These are phyloP conservation scores for Brachirus orientalis DNA, from an alignment of 2,113 vertebrate species.

Conservation along the genomic window DNA sequence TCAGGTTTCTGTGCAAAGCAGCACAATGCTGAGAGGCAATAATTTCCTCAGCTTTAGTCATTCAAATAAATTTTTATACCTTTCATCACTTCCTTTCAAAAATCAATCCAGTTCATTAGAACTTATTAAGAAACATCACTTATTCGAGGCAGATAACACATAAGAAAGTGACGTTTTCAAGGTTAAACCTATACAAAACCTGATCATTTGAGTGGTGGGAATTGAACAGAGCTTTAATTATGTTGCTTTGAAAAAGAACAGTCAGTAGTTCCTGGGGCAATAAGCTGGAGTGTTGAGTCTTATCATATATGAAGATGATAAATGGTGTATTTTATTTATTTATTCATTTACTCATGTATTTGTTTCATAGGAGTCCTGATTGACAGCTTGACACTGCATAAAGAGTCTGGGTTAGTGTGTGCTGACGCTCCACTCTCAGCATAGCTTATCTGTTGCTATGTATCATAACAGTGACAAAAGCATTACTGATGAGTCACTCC, in stretches of 20 bases:
- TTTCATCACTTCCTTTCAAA: constrained; percentile 1
- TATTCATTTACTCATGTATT: too few relatives aligned
- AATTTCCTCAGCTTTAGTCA: neutral
- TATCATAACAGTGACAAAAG: constrained; percentile 55
- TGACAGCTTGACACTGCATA: constrained; percentile 1
- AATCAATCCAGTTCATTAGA: constrained; percentile 2
- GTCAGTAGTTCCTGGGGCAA: neutral
- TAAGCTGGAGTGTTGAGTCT: neutral
- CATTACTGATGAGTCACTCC: constrained; percentile 51
- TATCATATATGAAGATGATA: constrained; percentile 1
- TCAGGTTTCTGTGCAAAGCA: neutral
- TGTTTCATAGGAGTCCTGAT: constrained; percentile 1
- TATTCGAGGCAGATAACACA: neutral
- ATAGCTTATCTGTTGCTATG: constrained; percentile 35
- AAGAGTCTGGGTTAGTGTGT: neutral
- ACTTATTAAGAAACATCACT: constrained; percentile 7
- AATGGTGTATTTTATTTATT: constrained; percentile 16
- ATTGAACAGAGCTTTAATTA: constrained; percentile 27
- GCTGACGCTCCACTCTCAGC: constrained; percentile 30
- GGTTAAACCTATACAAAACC: neutral
- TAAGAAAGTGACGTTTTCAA: constrained; percentile 5
- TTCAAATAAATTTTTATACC: constrained; percentile 1
- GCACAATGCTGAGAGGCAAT: neutral
- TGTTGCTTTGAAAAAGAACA: constrained; percentile 12
- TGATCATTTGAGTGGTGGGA: constrained; percentile 20